Base-by-base conservation (phyloP, 30 jellyfish, hydroid and myxozoan species). In the Aurelia coerulea region DNA sequence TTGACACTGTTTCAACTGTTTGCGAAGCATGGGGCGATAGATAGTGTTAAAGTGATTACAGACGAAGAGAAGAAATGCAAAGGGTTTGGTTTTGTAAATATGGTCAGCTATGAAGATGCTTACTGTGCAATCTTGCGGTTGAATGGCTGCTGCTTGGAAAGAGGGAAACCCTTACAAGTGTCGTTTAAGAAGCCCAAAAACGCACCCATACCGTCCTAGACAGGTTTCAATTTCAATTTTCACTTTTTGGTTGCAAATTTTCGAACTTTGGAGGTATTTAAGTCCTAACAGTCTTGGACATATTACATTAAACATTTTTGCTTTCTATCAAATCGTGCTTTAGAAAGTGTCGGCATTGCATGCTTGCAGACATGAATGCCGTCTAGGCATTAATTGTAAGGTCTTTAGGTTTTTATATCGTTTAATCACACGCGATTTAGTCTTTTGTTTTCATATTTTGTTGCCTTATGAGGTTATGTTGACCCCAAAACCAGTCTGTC, bases 131-230 rank as follows among this genome's bases (percentile, higher is more conserved):
- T 91, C 56, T 79, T 88, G 18, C 97, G 97, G 35, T 85, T 96
- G 32, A 96, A 96, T 73, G 98, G 98, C 50, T 90, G 89, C 74
- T 95, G 99, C 56, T 37, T 95, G 58, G 99, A 95, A 73, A 76
- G 99, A 74, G 97, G 99, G 80, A 95, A 95, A 74, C 99, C 99
- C 19, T 68, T 95, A 77, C 99, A 95, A 76, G 99, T 95, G 62
- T 95, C 99, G n/a, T 89, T 95, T 70, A 95, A 95, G 89, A 96
- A 95, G 84, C 97, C 97, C 13, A 95, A 95, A 88, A 85, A 80
- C 72, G 33, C 91, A 15, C 86, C 84, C 16, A 78, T 51, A 66
- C 73, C 64, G 74, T 83, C 92, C 84, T 81, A 68, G 65, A 81
- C 62, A 83, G 92, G 85, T 83, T 83, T 83, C 92, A 68, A 13